Percentiles rank a stretch among this genome's conserved stretches.
phyloP scores from a whole-genome alignment of 2,113 vertebrate species.

The Indicator indicator region DNA sequence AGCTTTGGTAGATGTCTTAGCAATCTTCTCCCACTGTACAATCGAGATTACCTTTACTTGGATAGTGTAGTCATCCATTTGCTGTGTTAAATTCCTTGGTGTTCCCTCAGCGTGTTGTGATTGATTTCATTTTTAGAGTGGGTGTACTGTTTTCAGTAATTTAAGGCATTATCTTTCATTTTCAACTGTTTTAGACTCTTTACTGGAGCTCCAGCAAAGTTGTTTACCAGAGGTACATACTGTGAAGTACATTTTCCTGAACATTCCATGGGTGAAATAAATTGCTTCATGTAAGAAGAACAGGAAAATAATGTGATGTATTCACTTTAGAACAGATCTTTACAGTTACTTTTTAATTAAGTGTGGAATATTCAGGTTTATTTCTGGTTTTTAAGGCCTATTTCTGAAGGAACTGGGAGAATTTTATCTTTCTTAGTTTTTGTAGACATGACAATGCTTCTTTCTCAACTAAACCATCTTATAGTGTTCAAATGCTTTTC shows the following conservation, averaged over 20 bases:
- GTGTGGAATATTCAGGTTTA: not conserved
- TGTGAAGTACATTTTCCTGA: not conserved
- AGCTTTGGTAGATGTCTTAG: not conserved
- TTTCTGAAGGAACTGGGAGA: not conserved
- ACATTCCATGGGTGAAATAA: constrained; percentile 1
- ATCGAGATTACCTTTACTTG: constrained; percentile 1
- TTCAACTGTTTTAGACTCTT: constrained; percentile 30
- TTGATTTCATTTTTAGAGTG: constrained; percentile 37
- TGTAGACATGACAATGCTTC: not conserved
- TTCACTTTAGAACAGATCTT: not conserved
- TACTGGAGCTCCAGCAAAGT: not conserved
- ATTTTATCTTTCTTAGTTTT: not conserved
- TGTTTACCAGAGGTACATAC: constrained; percentile 20
- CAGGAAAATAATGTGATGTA: not conserved
- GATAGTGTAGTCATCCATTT: not conserved
- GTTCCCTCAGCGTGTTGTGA: not conserved
- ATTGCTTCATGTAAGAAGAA: not conserved
- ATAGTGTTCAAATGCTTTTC: not conserved
- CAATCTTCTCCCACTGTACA: not conserved
- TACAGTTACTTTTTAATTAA: not conserved
- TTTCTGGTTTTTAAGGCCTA: not conserved
- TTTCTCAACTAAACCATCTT: not conserved
- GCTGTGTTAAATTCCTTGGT: not conserved
- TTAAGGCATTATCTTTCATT: constrained; percentile 10
- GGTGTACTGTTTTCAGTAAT: not conserved